Evolutionary conservation across 2,797 vertebrate species (phyloP).

Genomic region (Acestrorhynchus altus): DNA sequence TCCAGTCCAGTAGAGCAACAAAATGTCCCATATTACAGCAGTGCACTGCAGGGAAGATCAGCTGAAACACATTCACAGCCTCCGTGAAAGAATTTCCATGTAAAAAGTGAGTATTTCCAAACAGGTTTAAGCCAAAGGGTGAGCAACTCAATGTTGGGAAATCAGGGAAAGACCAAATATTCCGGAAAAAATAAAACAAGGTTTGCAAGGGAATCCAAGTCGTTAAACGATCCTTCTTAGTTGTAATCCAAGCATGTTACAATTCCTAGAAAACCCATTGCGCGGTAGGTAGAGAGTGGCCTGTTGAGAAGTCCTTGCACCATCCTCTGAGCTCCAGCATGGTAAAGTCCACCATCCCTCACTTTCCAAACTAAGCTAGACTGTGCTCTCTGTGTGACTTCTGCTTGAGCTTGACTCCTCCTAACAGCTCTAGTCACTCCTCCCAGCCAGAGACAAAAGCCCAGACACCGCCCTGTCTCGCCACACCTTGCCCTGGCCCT

Average conservation of each 20-base stretch:
- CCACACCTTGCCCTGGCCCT: conserved; percentile 79
- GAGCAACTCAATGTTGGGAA: not conserved
- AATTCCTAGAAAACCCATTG: conserved; percentile 31
- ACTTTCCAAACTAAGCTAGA: conserved; percentile 12
- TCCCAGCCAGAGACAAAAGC: conserved; percentile 76
- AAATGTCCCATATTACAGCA: conserved; percentile 83
- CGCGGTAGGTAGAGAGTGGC: conserved; percentile 9
- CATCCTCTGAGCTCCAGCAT: conserved; percentile 48
- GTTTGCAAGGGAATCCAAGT: conserved; percentile 1
- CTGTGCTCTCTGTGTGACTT: conserved; percentile 29
- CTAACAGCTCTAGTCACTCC: conserved; percentile 54
- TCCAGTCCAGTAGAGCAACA: conserved; percentile 71
- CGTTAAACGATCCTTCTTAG: not conserved
- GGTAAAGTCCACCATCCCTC: conserved; percentile 31
- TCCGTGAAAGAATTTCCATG: conserved; percentile 49
- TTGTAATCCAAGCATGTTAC: conserved; percentile 48
- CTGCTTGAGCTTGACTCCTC: conserved; percentile 51
- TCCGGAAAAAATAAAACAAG: not conserved
- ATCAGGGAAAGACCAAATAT: not conserved
- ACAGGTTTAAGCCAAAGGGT: not conserved
- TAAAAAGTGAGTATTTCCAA: conserved; percentile 24
- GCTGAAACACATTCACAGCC: conserved; percentile 62
- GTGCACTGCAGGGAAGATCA: conserved; percentile 70
- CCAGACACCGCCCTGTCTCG: conserved; percentile 75
- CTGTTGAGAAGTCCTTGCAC: conserved; percentile 33